phyloP scores from a whole-genome alignment of 2,888 invertebrate genomes.

The Camptogramma bilineatum region DNA sequence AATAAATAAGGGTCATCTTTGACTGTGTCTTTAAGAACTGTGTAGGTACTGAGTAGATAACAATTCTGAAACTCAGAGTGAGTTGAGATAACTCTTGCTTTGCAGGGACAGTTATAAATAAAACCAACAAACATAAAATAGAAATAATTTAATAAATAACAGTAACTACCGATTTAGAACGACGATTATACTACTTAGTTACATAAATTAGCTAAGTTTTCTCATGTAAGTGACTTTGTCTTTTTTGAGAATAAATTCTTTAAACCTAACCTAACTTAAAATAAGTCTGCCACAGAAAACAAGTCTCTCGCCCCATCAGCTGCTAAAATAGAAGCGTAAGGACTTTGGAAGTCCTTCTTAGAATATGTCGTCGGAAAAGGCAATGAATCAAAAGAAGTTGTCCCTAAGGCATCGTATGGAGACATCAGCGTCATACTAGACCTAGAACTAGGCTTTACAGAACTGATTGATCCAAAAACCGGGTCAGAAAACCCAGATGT shows the following conservation, averaged over 20 bases:
- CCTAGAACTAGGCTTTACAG: slow-evolving; percentile 43
- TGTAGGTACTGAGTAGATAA: too few relatives aligned
- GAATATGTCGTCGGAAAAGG: slow-evolving; percentile 46
- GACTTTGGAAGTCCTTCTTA: slow-evolving; percentile 64
- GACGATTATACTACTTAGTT: too few relatives aligned
- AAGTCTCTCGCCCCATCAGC: slow-evolving; percentile 57
- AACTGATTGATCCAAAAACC: slow-evolving; percentile 12
- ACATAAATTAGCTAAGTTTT: too few relatives aligned
- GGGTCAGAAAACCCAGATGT: slow-evolving; percentile 33
- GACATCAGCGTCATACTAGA: slow-evolving; percentile 57
- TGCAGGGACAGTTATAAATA: slow-evolving; percentile 2
- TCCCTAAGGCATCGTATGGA: slow-evolving; percentile 60
- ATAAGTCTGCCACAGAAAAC: slow-evolving; percentile 56
- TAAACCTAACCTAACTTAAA: too few relatives aligned
- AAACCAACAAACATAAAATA: slow-evolving; percentile 17
- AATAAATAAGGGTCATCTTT: too few relatives aligned
- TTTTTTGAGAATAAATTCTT: too few relatives aligned
- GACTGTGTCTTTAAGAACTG: too few relatives aligned
- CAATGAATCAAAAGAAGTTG: slow-evolving; percentile 49
- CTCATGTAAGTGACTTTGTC: too few relatives aligned
- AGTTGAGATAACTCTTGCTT: too few relatives aligned
- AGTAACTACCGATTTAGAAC: too few relatives aligned
- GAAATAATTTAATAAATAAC: slow-evolving; percentile 37
- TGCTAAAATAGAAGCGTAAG: slow-evolving; percentile 57
- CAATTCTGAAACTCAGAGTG: too few relatives aligned